phyloP scores from a whole-genome alignment of 1,140 invertebrate genomes.

The Araneus ventricosus region DNA sequence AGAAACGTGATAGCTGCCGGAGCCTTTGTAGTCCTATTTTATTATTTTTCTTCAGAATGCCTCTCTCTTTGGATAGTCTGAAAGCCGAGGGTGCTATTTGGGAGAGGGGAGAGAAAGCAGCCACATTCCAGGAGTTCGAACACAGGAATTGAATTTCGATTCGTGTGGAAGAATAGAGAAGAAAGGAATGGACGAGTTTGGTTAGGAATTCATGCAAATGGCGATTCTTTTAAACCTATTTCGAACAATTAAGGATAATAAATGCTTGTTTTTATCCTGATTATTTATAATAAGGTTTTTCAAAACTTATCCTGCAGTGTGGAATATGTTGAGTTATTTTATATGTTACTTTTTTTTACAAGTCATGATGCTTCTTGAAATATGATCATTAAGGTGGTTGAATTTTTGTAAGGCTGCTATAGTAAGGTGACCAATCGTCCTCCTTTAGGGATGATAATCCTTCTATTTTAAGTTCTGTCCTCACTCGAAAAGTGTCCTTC shows the following conservation, averaged over 20 bases:
- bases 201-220: neutral
- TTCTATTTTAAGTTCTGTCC: too few relatives aligned
- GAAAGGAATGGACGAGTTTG: constrained; percentile 7
- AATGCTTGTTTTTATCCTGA: neutral
- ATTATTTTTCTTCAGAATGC: constrained; percentile 36
- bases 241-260: neutral
- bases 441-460: too few relatives aligned
- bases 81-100: constrained; percentile 20
- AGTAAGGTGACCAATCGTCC: too few relatives aligned
- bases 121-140: constrained; percentile 56
- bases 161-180: neutral
- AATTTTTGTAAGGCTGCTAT: too few relatives aligned
- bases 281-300: too few relatives aligned
- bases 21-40: constrained; percentile 50
- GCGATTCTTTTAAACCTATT: neutral
- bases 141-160: constrained; percentile 73
- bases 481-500: too few relatives aligned
- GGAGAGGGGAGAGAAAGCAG: constrained; percentile 21
- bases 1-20: constrained; percentile 63
- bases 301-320: too few relatives aligned
- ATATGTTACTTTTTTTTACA: too few relatives aligned
- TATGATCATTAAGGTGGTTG: too few relatives aligned
- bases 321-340: too few relatives aligned
- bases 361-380: too few relatives aligned
- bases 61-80: neutral